A percentile compares a stretch with the other conserved stretches of the same genome.
phyloP scores from a whole-genome alignment of 2,113 vertebrate genomes.

The Pteruthius melanotis region DNA sequence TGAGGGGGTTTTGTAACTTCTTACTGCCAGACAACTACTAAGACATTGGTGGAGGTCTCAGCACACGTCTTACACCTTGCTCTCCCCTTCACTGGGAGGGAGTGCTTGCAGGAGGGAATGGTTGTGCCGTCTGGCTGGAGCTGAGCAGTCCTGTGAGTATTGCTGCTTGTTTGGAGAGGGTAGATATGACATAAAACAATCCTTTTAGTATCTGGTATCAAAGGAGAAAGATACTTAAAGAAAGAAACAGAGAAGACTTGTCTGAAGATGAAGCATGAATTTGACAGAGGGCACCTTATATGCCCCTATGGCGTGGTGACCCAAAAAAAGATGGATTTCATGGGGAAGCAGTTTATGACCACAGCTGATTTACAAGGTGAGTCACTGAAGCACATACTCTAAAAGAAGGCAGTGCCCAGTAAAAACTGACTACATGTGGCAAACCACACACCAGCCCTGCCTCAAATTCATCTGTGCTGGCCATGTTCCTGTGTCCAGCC shows the following conservation, averaged over 20 bases:
- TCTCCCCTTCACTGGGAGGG: not conserved
- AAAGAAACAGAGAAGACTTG: not conserved
- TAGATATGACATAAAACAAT: not conserved
- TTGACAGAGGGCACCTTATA: not conserved
- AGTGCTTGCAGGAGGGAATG: not conserved
- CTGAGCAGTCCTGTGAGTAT: not conserved
- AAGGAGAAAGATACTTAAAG: not conserved
- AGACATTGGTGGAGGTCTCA: not conserved
- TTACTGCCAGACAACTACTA: not conserved
- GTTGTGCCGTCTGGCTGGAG: not conserved
- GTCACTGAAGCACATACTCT: constrained; percentile 25
- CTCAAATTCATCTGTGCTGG: not conserved
- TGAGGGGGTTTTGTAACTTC: not conserved
- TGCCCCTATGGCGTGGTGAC: rapidly evolving
- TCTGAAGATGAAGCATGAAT: not conserved
- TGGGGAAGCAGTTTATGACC: not conserved
- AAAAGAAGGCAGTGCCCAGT: constrained; percentile 25
- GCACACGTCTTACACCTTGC: not conserved
- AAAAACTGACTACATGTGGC: constrained; percentile 27
- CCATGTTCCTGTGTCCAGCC: not conserved
- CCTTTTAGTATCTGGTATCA: not conserved
- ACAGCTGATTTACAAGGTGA: constrained; percentile 54
- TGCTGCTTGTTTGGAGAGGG: not conserved
- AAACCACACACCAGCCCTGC: constrained; percentile 37
- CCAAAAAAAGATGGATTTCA: not conserved